Percentiles rank a stretch among this genome's conserved stretches.
phyloP scores from a whole-genome alignment of 2,797 vertebrate species.

The Holocentrus rufus region DNA sequence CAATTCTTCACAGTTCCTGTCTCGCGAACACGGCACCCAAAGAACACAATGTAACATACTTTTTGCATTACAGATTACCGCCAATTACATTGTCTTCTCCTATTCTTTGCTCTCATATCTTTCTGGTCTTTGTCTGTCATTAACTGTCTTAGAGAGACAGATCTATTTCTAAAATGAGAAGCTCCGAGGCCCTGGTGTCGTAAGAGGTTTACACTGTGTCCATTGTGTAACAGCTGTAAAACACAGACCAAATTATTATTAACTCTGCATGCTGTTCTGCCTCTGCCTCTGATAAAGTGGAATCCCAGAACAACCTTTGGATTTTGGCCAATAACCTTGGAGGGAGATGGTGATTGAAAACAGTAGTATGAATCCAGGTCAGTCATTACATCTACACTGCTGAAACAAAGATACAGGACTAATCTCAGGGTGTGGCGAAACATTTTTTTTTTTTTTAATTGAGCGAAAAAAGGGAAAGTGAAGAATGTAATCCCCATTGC shows the following conservation, averaged over 20 bases:
- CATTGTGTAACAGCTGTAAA: slow-evolving; percentile 83
- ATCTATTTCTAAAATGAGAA: slow-evolving; percentile 68
- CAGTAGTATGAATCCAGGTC: slow-evolving; percentile 80
- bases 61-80: slow-evolving; percentile 68
- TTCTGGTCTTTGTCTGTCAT: slow-evolving; percentile 67
- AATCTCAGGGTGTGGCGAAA: slow-evolving; percentile 54
- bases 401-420: slow-evolving; percentile 65
- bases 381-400: slow-evolving; percentile 74
- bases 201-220: slow-evolving; percentile 79
- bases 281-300: slow-evolving; percentile 78
- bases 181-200: slow-evolving; percentile 66
- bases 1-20: slow-evolving; percentile 55
- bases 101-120: slow-evolving; percentile 57
- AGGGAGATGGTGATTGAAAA: slow-evolving; percentile 82
- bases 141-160: slow-evolving; percentile 57
- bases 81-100: slow-evolving; percentile 62
- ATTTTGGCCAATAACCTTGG: slow-evolving; percentile 83
- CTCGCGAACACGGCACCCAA: slow-evolving; percentile 50
- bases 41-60: slow-evolving; percentile 54
- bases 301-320: slow-evolving; percentile 83
- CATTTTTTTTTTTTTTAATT: slow-evolving; percentile 35
- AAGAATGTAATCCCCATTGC: slow-evolving; percentile 33
- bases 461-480: slow-evolving; percentile 33
- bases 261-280: slow-evolving; percentile 79
- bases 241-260: slow-evolving; percentile 82